A percentile compares a stretch with the other conserved stretches of the same genome.
These are phyloP conservation scores for Meleagris gallopavo DNA, from an alignment of 2,113 vertebrate genomes.

Conservation along the genomic window DNA sequence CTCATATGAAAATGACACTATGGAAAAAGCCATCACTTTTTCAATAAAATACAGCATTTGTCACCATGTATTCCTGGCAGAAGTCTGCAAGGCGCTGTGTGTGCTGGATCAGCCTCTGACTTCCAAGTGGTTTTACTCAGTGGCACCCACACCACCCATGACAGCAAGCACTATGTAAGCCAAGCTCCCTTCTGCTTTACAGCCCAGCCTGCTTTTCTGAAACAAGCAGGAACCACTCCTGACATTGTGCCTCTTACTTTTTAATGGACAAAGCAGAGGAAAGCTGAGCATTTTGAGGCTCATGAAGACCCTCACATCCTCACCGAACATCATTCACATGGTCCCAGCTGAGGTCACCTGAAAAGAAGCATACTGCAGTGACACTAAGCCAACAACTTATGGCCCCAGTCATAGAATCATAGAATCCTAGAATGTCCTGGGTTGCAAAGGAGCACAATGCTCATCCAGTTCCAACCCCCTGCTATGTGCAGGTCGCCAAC, in stretches of 20 bases:
- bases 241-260: background rate
- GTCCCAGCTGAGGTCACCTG: background rate
- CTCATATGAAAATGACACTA: background rate
- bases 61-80: no score
- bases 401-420: background rate
- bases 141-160: accelerated
- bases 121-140: background rate
- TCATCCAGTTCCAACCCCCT: no score
- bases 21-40: background rate
- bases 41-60: no score
- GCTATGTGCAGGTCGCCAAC: no score
- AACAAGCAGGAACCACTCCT: background rate
- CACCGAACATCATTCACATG: no score
- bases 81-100: accelerated
- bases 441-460: no score
- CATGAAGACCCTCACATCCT: background rate
- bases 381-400: background rate
- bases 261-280: background rate
- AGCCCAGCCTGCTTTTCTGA: background rate
- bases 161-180: background rate
- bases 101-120: background rate
- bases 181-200: background rate
- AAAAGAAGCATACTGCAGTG: background rate
- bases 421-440: no score
- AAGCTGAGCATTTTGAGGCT: background rate